Percentiles rank a stretch among this genome's conserved stretches.
These are phyloP conservation scores for Sterna hirundo DNA, from an alignment of 2,113 vertebrate genomes.

Conservation along the genomic window DNA sequence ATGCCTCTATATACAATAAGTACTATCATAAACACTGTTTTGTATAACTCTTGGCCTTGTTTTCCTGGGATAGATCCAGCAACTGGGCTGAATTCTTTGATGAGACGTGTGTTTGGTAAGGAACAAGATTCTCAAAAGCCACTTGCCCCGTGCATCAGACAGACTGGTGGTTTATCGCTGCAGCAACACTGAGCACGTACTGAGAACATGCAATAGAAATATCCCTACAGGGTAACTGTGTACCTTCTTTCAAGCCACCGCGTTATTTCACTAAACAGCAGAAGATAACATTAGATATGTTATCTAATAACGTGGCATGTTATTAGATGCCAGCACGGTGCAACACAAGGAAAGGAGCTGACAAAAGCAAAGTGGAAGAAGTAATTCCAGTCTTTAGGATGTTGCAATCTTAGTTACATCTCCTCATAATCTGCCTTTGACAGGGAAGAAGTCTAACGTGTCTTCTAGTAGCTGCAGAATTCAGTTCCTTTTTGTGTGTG, in stretches of 20 bases:
- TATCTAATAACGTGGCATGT: too few species aligned
- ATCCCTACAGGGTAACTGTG: background rate
- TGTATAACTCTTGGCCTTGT: background rate
- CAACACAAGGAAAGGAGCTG: background rate
- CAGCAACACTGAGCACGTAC: background rate
- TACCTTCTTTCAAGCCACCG: background rate
- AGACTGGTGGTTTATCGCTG: background rate
- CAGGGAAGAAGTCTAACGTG: background rate
- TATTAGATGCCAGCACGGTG: background rate
- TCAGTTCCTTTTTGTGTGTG: background rate
- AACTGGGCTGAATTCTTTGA: background rate
- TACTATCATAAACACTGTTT: background rate
- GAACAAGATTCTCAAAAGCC: background rate
- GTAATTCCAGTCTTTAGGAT: background rate
- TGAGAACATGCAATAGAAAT: background rate
- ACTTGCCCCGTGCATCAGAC: background rate
- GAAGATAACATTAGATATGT: background rate
- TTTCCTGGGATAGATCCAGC: background rate
- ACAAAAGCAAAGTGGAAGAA: background rate
- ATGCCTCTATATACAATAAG: background rate
- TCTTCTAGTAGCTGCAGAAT: background rate
- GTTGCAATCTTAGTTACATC: background rate
- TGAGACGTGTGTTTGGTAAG: background rate
- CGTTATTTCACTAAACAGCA: background rate
- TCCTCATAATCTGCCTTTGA: background rate